Conservation (phyloP, 2,113 vertebrate genomes). For the Rafetus swinhoei region DNA sequence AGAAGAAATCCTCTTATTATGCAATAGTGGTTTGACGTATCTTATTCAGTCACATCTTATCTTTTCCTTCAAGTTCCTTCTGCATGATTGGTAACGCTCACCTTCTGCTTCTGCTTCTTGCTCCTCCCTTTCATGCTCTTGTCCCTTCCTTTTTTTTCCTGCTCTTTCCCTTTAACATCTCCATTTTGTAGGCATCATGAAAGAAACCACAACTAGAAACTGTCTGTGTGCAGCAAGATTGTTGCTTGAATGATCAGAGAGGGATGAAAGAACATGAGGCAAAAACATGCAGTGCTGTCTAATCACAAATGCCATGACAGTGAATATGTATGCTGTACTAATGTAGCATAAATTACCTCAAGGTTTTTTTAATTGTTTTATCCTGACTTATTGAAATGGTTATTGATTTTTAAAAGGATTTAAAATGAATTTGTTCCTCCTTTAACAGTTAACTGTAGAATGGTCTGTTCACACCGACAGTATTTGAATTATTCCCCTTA, state of each 20-base stretch:
- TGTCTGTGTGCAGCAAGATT: neutral
- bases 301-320: neutral
- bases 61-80: neutral
- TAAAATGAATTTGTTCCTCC: neutral
- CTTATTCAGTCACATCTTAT: neutral
- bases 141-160: neutral
- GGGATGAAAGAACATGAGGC: neutral
- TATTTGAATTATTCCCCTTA: neutral
- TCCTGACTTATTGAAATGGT: slow-evolving; percentile 32
- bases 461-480: neutral
- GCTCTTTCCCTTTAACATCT: neutral
- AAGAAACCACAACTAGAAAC: slow-evolving; percentile 22
- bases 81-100: neutral
- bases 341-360: neutral
- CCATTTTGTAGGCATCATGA: neutral
- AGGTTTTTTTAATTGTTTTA: neutral
- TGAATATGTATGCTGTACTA: neutral
- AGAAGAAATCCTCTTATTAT: neutral
- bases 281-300: neutral
- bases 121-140: neutral
- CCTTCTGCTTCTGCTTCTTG: neutral
- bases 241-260: neutral
- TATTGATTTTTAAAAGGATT: slow-evolving; percentile 41
- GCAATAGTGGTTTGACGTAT: neutral
- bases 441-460: neutral